These are phyloP conservation scores for Drosophila cardini DNA, from an alignment of 1,140 invertebrate species.

Conservation along the genomic window DNA sequence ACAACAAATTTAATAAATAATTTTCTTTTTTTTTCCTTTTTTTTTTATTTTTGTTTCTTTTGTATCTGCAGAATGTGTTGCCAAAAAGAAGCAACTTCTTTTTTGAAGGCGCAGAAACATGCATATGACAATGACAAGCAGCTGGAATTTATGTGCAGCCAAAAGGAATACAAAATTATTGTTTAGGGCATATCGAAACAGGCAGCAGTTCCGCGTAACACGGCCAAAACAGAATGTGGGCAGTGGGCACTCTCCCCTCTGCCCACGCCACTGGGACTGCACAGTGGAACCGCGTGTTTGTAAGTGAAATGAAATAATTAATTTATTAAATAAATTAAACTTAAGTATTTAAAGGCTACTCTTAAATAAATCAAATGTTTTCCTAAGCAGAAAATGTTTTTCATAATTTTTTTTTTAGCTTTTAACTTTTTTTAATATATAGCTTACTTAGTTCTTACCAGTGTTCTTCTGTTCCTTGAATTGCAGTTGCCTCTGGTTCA, in stretches of 20 bases:
- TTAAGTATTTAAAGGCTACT: too few species aligned
- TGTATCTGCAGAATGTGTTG: slow-evolving; percentile 23
- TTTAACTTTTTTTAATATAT: too few species aligned
- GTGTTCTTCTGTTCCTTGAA: slow-evolving; percentile 52
- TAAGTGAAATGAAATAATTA: not conserved
- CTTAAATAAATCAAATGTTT: too few species aligned
- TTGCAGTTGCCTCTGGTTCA: slow-evolving; percentile 48
- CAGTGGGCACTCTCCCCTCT: slow-evolving; percentile 4
- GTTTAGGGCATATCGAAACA: slow-evolving; percentile 59
- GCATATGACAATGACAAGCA: slow-evolving; percentile 51
- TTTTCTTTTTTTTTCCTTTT: slow-evolving; percentile 27
- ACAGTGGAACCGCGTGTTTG: slow-evolving; percentile 3
- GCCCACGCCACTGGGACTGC: not conserved
- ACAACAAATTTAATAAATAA: slow-evolving; percentile 56
- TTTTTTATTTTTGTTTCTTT: too few species aligned
- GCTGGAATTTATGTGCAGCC: slow-evolving; percentile 53
- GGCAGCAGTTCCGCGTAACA: slow-evolving; percentile 31
- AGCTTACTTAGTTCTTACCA: slow-evolving; percentile 14
- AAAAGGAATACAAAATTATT: slow-evolving; percentile 59
- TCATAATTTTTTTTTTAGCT: too few species aligned
- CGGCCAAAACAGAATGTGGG: not conserved
- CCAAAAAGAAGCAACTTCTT: slow-evolving; percentile 24
- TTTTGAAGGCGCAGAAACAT: slow-evolving; percentile 35
- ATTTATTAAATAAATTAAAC: too few species aligned
- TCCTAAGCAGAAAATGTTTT: too few species aligned